Base-by-base conservation (phyloP, 2,797 vertebrate species). In the Babyrousa celebensis region DNA sequence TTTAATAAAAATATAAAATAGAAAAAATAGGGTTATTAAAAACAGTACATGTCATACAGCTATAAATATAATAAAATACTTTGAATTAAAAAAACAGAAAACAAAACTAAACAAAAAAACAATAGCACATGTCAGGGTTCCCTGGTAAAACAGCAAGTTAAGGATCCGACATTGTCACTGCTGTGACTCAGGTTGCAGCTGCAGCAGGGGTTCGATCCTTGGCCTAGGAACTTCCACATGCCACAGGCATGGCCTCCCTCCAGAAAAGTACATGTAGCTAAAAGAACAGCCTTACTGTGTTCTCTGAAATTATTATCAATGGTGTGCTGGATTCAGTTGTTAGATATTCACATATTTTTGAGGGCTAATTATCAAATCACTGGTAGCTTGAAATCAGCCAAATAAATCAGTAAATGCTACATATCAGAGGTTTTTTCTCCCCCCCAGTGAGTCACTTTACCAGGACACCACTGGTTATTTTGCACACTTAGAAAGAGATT, bases 11-110 rank as follows among this genome's bases (percentile, higher is more conserved):
- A 52, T 36, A 60, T 52, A 1, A 79, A 86, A 27, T 58, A 83
- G 77, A 65, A 92, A 65, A 91, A 89, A 58, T 63, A 82, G 60
- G 14, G 54, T 84, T 94, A 82, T 89, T 52, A 84, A 94, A 60
- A 75, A 74, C 36, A 83, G 72, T 4, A n/a, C 58, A 29, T 65
- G 17, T 52, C 48, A 17, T 65, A 12, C 52, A 72, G 52, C 75
- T 68, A 36, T 48, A 10, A 48, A 48, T 48, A 48, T 48, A 48
- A 48, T 48, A 48, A 48, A 48, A 48, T 48, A 7, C 43, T 7
- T 10, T 48, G 43, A 48, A 48, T 48, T 48, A 48, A 48, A 48
- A 48, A 48, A 48, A 48, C 43, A 7, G 36, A 36, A 36, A 36
- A 36, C 36, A 36, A 36, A 36, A 36, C 36, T 36, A 36, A 36